These are phyloP conservation scores for Microvelia longipes DNA, from an alignment of 1,140 invertebrate species.

Conservation along the genomic window DNA sequence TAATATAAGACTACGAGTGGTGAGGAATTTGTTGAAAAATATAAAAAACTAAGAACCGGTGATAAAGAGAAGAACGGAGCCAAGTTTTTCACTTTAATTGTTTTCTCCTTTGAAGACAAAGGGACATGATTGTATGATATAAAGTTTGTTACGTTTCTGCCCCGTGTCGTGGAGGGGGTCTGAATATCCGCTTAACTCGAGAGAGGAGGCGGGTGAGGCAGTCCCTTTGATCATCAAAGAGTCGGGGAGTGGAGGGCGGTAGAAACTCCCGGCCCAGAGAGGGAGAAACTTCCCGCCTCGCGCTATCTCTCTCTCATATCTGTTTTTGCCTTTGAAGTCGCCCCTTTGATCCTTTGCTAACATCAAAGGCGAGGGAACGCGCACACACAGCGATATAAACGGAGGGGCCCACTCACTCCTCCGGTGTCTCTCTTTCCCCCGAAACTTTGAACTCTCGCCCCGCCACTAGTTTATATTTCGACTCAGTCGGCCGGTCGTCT, in stretches of 20 bases:
- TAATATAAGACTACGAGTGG: neutral
- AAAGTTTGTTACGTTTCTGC: constrained; percentile 18
- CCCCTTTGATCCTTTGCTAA: constrained; percentile 16
- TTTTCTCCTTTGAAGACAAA: constrained; percentile 19
- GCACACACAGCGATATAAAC: constrained; percentile 18
- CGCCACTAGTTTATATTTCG: constrained; percentile 24
- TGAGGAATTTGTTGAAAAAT: neutral
- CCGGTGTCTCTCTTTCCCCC: constrained; percentile 18
- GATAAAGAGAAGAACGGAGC: neutral
- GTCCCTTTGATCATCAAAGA: constrained; percentile 18
- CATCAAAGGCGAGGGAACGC: constrained; percentile 18
- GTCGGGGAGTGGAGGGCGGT: constrained; percentile 4
- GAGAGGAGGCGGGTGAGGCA: constrained; percentile 8
- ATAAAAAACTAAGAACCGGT: no score
- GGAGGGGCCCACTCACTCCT: constrained; percentile 5
- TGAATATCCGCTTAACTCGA: constrained; percentile 18
- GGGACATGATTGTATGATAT: constrained; percentile 20
- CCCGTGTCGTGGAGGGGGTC: constrained; percentile 9
- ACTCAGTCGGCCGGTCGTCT: constrained; percentile 21
- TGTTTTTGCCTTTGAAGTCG: constrained; percentile 21
- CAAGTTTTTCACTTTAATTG: constrained; percentile 17
- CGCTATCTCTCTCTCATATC: constrained; percentile 22
- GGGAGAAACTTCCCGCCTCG: no score
- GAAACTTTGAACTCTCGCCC: constrained; percentile 18
- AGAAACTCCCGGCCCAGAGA: neutral